Base-by-base conservation (phyloP, 2,888 invertebrate genomes). In the Tillus elongatus region DNA sequence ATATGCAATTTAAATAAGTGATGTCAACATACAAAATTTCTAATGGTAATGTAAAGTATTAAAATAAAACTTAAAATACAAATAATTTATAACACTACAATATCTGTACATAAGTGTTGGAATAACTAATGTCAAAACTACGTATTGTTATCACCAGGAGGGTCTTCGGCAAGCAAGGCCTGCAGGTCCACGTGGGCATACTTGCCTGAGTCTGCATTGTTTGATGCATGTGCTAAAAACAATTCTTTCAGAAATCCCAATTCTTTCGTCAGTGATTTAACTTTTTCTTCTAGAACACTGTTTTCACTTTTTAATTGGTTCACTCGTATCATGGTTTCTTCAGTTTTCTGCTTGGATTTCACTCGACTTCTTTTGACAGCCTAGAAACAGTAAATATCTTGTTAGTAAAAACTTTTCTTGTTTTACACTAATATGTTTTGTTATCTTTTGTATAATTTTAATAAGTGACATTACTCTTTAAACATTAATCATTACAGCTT, bases 281-380 rank as follows among this genome's bases (percentile, higher is more conserved):
- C 84, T 62, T 84, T 85, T 52, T 84, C 82, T 58, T 86, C 83
- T 15, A 88, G 63, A 52, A 80, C 73, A 57, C 83, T 82, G 60
- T 87, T 88, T 58, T 88, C 87, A 4, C 74, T 76, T 58, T 82
- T 81, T 26, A 88, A 60, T 57, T 81, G 77, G 52, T 74, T 80
- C 0, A 88, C 87, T 37, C 84, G 64, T 39, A 77, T 74, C 44
- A 82, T 68, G 3, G 87, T 87, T 57, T 86, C 82, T 52, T 82
- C 79, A 1, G 86, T 85, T 40, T 81, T 72, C 54, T 80, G 72
- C 56, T 83, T 82, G 9, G 82, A 78, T 64, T 87, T 87, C 37
- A 77, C 82, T 45, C 88, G 70, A 49, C 85, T 85, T 45, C 83
- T 76, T 63, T 87, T 87, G 1, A 88, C 88, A 37, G 88, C 88